These are phyloP conservation scores for Machaerirhynchus nigripectus DNA, from an alignment of 2,113 vertebrate genomes.

Conservation along the genomic window DNA sequence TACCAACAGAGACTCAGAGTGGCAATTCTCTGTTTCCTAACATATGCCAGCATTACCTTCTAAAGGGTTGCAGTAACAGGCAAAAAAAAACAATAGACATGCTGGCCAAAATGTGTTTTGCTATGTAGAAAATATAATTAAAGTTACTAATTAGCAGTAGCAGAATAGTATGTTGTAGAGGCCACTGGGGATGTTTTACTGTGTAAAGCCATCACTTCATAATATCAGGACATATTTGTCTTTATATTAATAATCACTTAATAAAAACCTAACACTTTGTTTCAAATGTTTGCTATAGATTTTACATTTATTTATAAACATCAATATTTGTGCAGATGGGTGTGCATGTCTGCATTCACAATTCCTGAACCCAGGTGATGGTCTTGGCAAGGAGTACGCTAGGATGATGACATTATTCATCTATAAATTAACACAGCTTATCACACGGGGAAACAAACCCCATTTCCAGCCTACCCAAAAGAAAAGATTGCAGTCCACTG, in stretches of 20 bases:
- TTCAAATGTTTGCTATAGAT: background rate
- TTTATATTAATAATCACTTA: background rate
- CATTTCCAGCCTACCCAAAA: background rate
- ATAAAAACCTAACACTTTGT: background rate
- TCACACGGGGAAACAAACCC: background rate
- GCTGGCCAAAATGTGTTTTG: background rate
- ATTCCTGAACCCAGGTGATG: background rate
- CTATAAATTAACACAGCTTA: background rate
- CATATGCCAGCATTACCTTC: too few species aligned
- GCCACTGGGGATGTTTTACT: background rate
- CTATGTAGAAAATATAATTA: background rate
- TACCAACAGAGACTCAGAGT: background rate
- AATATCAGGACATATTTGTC: background rate
- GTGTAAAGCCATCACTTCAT: background rate
- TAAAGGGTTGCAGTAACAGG: background rate
- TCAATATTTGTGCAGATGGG: background rate
- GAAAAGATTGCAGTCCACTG: background rate
- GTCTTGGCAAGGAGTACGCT: background rate
- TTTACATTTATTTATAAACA: background rate
- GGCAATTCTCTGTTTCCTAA: background rate
- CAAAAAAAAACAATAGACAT: rapidly evolving
- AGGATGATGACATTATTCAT: background rate
- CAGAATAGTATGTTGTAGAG: background rate
- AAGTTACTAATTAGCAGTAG: background rate
- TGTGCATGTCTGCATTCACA: background rate